Base-by-base conservation (phyloP, 2,113 vertebrate genomes). In the Kobus ellipsiprymnus region DNA sequence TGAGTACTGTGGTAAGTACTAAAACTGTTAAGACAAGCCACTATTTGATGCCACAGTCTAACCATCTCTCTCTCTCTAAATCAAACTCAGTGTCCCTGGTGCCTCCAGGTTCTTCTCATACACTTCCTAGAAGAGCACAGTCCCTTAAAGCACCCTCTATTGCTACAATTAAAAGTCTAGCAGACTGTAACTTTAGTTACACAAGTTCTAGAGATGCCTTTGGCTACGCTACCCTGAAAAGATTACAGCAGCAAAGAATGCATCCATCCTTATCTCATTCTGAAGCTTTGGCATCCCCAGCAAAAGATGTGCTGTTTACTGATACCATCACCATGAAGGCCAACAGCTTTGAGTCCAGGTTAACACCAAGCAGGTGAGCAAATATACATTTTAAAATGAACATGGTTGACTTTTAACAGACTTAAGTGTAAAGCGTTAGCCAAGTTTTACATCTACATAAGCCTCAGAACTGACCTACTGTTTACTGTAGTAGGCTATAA, bases 251-350 rank as follows among this genome's bases (percentile, higher is more conserved):
- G 97, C 99, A 99, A 98, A 99, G 99, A 89, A 99, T 99, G 98
- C 99, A 99, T 97, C 99, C 99, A 0, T 99, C 99, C n/a, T 97
- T 99, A 88, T 99, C 99, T 33, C 99, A 99, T 97, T 99, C 99
- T 3, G 99, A 99, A 98, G 99, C 99, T 2, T 98, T 99, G 87
- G 99, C 99, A 50, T 99, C 99, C 33, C 99, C 99, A 16, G 99
- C 99, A 96, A 99, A 99, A 98, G 99, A 99, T 0, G 99, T 99
- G 87, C 99, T 99, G n/a, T 99, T 99, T 96, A 99, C 99, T 3
- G 99, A 99, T 98, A 99, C 99, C 96, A 99, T 99, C 98, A 99
- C 99, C 27, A 99, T 99, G 99, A 99, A 99, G 98, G 99, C 99
- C 5, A 99, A 99, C 97, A 99, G 99, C 98, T 98, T 99, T 98